phyloP scores from a whole-genome alignment of 2,888 invertebrate genomes.

The Hyles lineata region DNA sequence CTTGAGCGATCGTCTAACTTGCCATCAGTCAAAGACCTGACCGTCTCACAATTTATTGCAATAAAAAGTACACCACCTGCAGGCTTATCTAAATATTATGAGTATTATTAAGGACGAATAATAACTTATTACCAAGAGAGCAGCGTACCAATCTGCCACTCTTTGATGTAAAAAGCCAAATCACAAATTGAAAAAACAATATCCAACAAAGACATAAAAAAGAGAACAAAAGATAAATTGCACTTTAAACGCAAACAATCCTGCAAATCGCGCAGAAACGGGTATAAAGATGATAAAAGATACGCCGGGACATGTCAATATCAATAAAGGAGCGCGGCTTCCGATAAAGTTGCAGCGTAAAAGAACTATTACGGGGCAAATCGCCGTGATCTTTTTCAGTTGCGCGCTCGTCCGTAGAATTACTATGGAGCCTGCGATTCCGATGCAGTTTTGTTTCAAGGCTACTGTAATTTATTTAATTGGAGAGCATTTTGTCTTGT shows the following conservation, averaged over 20 bases:
- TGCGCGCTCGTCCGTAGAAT: not conserved
- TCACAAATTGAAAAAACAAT: no score
- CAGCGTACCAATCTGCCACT: no score
- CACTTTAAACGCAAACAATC: not conserved
- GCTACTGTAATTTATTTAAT: slow-evolving; percentile 3
- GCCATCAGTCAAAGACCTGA: no score
- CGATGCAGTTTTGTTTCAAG: not conserved
- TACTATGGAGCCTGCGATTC: not conserved
- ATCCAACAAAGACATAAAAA: not conserved
- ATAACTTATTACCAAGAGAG: no score
- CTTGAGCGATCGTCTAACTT: no score
- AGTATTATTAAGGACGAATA: no score
- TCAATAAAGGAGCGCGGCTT: not conserved
- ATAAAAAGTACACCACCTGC: no score
- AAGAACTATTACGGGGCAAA: not conserved
- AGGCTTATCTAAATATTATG: no score
- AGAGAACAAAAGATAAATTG: not conserved
- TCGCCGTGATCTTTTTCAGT: slow-evolving; percentile 11
- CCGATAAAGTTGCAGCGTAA: slow-evolving; percentile 10
- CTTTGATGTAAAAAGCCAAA: no score
- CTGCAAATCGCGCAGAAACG: not conserved
- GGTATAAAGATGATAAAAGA: not conserved
- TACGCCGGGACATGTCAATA: not conserved
- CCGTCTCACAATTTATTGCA: no score
- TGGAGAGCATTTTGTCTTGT: not conserved